Conservation (phyloP, 2,797 vertebrate species). For the Coendou prehensilis region DNA sequence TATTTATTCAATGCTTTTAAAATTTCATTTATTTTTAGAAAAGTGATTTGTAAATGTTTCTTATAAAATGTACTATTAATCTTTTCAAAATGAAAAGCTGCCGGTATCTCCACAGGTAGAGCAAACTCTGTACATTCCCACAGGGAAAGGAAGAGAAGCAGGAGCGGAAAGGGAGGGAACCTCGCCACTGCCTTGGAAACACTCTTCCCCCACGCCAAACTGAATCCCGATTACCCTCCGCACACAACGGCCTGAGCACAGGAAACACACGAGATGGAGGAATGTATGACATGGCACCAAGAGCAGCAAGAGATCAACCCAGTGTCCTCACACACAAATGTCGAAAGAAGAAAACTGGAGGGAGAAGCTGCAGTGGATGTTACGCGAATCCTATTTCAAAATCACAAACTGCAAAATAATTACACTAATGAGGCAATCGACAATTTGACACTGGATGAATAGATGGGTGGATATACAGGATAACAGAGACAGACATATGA, state of each 20-base stretch:
- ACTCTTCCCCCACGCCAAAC: not conserved
- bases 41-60: not conserved
- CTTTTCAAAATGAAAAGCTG: not conserved
- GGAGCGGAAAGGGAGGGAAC: no score
- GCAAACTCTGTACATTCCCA: rapidly evolving
- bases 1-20: not conserved
- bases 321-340: not conserved
- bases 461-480: not conserved
- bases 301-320: not conserved
- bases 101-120: not conserved
- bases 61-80: not conserved
- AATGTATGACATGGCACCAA: no score
- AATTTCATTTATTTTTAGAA: not conserved
- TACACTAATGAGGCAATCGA: not conserved
- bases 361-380: not conserved
- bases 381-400: not conserved
- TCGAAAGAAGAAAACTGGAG: not conserved
- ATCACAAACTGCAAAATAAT: not conserved
- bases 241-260: not conserved
- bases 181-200: rapidly evolving
- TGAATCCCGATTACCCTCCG: no score
- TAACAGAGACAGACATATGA: not conserved
- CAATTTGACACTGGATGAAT: not conserved
- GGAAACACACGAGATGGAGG: not conserved
- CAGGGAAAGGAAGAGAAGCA: not conserved